Conservation (phyloP, 92 coral and sea anemone species). For the Palythoa heliodiscus region DNA sequence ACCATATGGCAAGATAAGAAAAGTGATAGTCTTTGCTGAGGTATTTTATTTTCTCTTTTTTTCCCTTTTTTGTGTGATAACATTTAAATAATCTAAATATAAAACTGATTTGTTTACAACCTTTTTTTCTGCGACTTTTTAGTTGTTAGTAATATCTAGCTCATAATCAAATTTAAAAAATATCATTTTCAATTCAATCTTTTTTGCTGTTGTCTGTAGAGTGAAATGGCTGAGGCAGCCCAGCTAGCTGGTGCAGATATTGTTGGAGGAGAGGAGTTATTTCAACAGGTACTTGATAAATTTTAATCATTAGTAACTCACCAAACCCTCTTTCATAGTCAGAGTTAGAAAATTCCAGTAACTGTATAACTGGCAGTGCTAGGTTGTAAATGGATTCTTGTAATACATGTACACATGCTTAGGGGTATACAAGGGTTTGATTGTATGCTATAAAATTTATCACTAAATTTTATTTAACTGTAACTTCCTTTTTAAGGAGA, state of each 20-base stretch:
- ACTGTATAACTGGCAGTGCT: no score
- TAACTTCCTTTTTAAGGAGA: no score
- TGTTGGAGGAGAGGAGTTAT: slow-evolving; percentile 93
- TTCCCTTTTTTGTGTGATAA: background rate
- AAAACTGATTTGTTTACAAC: background rate
- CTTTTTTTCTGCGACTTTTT: background rate
- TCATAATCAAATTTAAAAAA: background rate
- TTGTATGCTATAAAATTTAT: no score
- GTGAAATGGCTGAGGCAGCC: slow-evolving; percentile 84
- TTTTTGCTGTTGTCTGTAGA: slow-evolving; percentile 50
- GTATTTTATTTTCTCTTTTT: slow-evolving; percentile 38
- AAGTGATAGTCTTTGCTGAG: slow-evolving; percentile 95
- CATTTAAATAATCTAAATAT: background rate
- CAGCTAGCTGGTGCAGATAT: slow-evolving; percentile 87
- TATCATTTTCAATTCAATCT: background rate
- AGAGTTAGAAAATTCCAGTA: no score
- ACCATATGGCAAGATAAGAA: slow-evolving; percentile 81
- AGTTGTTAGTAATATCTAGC: background rate
- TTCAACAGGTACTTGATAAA: slow-evolving; percentile 68
- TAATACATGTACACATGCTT: no score
- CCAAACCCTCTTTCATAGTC: no score
- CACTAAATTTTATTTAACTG: no score
- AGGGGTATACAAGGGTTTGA: no score
- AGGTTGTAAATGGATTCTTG: no score
- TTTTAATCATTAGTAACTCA: background rate